Evolutionary conservation across 2,113 vertebrate species (phyloP).

Genomic region (Egretta garzetta): DNA sequence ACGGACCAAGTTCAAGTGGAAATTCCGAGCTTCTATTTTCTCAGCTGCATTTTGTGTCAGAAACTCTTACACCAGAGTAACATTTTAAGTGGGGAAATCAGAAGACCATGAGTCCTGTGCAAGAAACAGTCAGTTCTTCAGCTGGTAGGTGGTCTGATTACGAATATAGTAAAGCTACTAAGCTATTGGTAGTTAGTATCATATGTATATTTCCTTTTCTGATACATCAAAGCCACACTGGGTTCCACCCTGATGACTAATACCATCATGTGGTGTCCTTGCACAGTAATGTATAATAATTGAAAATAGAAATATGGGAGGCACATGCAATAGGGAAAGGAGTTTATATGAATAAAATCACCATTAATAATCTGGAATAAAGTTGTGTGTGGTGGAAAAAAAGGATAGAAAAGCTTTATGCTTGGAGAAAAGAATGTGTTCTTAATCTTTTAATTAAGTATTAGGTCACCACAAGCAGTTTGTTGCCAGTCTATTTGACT

Average conservation of each 20-base stretch:
- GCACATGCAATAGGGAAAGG: neutral
- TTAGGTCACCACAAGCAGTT: neutral
- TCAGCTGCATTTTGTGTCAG: neutral
- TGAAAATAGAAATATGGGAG: neutral
- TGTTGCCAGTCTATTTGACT: neutral
- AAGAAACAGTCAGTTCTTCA: neutral
- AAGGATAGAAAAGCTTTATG: neutral
- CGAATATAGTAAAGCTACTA: neutral
- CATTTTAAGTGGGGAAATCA: neutral
- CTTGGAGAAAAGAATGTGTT: neutral
- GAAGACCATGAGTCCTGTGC: neutral
- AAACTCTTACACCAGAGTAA: neutral
- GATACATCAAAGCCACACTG: neutral
- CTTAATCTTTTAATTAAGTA: neutral
- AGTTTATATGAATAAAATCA: neutral
- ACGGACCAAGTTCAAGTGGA: neutral
- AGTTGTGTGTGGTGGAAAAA: neutral
- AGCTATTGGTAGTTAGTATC: neutral
- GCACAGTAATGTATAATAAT: neutral
- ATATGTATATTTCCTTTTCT: neutral
- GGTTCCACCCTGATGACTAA: slow-evolving; percentile 14
- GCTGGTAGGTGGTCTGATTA: neutral
- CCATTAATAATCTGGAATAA: neutral
- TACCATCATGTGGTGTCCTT: neutral
- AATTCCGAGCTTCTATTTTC: neutral